phyloP scores from a whole-genome alignment of 2,113 vertebrate species.

The Anolis carolinensis region DNA sequence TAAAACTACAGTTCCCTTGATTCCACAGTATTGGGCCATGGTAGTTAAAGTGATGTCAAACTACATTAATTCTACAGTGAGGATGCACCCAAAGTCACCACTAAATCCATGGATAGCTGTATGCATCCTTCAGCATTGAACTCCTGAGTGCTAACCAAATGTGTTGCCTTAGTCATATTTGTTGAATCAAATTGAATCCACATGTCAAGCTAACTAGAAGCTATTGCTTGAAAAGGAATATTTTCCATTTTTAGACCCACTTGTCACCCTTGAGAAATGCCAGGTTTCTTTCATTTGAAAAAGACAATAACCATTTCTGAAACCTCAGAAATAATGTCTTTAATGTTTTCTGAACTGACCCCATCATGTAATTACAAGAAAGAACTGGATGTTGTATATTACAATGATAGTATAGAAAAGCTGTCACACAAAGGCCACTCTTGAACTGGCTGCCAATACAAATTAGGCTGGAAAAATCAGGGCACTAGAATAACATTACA shows the following conservation, averaged over 20 bases:
- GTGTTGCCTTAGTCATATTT: not conserved
- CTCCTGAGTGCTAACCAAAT: not conserved
- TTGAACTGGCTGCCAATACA: not conserved
- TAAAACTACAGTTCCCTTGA: no score
- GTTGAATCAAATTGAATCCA: not conserved
- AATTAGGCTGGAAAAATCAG: no score
- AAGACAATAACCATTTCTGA: not conserved
- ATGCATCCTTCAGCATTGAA: not conserved
- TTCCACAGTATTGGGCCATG: no score
- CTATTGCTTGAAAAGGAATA: not conserved
- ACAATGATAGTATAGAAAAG: not conserved
- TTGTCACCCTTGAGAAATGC: not conserved
- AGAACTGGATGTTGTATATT: not conserved
- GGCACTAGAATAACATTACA: not conserved
- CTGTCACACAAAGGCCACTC: not conserved
- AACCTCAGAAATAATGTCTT: not conserved
- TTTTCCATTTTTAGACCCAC: not conserved
- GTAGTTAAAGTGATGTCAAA: no score
- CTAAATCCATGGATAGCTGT: not conserved
- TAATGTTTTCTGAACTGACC: not conserved
- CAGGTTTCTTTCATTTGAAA: not conserved
- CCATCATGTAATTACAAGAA: not conserved
- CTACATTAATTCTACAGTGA: no score
- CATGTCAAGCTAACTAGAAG: not conserved
- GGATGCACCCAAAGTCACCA: not conserved